phyloP scores from a whole-genome alignment of 2,797 vertebrate genomes.

The Mus spretus region DNA sequence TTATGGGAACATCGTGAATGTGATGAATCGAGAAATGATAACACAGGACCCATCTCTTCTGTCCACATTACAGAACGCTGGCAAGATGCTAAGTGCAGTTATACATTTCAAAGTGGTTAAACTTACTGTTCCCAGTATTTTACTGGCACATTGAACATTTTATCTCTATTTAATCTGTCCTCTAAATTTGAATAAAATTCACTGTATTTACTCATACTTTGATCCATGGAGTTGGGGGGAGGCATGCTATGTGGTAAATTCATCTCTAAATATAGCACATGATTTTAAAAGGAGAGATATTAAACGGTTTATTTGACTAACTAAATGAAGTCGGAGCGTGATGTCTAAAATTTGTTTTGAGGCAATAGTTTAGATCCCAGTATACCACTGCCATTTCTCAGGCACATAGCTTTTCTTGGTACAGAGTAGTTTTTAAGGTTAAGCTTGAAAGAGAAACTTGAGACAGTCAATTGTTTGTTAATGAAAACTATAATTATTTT shows the following conservation, averaged over 20 bases:
- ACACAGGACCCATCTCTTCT: background rate
- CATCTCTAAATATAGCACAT: background rate
- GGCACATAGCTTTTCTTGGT: background rate
- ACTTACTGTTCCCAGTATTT: background rate
- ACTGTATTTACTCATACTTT: background rate
- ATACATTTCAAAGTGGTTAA: background rate
- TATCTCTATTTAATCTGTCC: background rate
- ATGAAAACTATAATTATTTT: background rate
- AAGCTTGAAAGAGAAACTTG: background rate
- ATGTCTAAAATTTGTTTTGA: background rate
- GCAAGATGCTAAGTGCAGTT: background rate
- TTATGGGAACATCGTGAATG: background rate
- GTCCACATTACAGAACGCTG: background rate
- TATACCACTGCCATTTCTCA: background rate
- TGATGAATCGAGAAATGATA: background rate
- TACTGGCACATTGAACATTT: conserved; percentile 33
- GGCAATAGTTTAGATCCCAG: background rate
- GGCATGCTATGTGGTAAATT: background rate
- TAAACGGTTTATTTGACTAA: conserved; percentile 13
- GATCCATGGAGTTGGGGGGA: background rate
- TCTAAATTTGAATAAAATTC: background rate
- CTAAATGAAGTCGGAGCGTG: background rate
- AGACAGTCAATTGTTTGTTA: background rate
- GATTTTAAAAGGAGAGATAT: background rate
- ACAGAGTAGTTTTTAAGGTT: conserved; percentile 15